Conservation (phyloP, 2,113 vertebrate species). For the Fulmarus glacialis region DNA sequence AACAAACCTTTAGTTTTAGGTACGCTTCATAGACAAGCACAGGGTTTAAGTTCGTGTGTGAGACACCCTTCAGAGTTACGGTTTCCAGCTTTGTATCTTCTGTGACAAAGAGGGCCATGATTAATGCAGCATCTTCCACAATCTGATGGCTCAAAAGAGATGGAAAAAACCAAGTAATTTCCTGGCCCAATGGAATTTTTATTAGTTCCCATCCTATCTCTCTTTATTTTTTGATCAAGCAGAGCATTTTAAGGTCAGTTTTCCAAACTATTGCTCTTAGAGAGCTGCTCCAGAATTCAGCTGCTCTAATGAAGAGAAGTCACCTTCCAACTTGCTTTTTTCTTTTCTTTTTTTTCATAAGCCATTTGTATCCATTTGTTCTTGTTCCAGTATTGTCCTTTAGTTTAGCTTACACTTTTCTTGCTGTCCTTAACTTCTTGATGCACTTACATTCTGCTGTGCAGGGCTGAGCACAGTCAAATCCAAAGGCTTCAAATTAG, state of each 20-base stretch:
- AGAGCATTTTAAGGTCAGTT: background rate
- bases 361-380: background rate
- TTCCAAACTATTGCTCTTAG: background rate
- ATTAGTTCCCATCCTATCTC: background rate
- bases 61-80: background rate
- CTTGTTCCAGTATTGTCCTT: background rate
- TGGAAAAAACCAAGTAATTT: background rate
- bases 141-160: background rate
- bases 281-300: background rate
- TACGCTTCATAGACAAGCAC: background rate
- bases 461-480: background rate
- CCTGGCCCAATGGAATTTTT: background rate
- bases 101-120: background rate
- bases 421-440: background rate
- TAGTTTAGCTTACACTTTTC: background rate
- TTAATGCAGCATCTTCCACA: background rate
- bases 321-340: background rate
- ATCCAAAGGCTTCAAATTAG: background rate
- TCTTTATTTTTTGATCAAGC: background rate
- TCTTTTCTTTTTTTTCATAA: background rate
- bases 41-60: rapidly evolving
- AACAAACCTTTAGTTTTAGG: background rate
- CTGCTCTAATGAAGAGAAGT: background rate
- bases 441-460: background rate
- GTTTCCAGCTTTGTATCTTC: background rate